Base-by-base conservation (phyloP, 1,140 invertebrate genomes). In the Zeugodacus cucurbitae region DNA sequence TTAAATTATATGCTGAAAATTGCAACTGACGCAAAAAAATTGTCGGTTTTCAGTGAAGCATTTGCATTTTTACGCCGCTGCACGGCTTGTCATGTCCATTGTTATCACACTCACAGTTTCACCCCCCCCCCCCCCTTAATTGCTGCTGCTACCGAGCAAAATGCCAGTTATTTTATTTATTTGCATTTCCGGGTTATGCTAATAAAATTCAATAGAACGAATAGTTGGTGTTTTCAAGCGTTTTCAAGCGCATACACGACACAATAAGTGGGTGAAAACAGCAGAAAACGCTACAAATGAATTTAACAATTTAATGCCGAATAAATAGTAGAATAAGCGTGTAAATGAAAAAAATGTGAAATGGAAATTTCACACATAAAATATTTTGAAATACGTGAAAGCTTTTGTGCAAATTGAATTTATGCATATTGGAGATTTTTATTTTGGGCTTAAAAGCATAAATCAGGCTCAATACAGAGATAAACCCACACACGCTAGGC, bases 121-220 rank as follows among this genome's bases (percentile, higher is more conserved):
- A n/a, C 14, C 48, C 48, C 6, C 48, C 48, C 14, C 48, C 14
- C n/a, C 58, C 58, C 58, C 58, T 62, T 62, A 54, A 54, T 54
- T 54, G 48, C 48, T 17, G 48, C 48, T 54, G 48, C 14, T n/a
- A 54, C 14, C 14, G 48, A 54, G 10, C n/a, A 26, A 26, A 62
- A 62, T 62, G 58, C n/a, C 58, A n/a, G 58, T 62, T 62, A 62
- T 62, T 62, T 62, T 62, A 62, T 62, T 62, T 62, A 62, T 62
- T 62, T 62, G 58, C 58, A 62, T 62, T 62, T 62, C 58, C 58
- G 58, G 22, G 58, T 62, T 26, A 62, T 62, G 58, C 58, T 26
- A 62, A 62, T 62, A 62, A 62, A 62, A 62, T 62, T 26, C n/a
- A n/a, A 62, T 62, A 62, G 58, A 62, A 62, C n/a, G 22, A 7